phyloP scores from a whole-genome alignment of 2,797 vertebrate species.

The Hydrocynus forskahlii region DNA sequence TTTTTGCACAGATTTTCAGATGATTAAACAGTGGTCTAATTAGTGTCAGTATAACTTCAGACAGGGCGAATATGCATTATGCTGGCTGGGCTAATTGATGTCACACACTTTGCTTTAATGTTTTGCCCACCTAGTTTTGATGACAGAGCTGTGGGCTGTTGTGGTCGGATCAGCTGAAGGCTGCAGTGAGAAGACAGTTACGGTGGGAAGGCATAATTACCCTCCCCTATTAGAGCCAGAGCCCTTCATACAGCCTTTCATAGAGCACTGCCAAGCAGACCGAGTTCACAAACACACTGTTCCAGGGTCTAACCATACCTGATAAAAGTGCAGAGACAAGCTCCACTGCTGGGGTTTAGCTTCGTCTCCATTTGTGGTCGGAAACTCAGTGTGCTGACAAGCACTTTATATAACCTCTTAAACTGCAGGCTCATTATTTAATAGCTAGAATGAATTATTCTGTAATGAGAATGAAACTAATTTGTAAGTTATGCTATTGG shows the following conservation, averaged over 20 bases:
- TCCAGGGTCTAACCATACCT: background rate
- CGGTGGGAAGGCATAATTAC: conserved; percentile 54
- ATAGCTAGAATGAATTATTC: background rate
- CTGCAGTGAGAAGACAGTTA: conserved; percentile 43
- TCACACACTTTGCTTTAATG: conserved; percentile 50
- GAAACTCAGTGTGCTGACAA: background rate
- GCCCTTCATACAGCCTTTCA: conserved; percentile 14
- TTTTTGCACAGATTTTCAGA: conserved; percentile 35
- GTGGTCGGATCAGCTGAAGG: conserved; percentile 54
- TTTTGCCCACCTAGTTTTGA: conserved; percentile 36
- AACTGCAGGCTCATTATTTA: background rate
- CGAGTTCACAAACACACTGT: background rate
- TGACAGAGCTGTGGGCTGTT: conserved; percentile 49
- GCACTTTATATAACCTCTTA: too few relatives aligned
- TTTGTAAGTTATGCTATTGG: too few relatives aligned
- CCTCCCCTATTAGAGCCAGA: conserved; percentile 42
- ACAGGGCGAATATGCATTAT: conserved; percentile 37
- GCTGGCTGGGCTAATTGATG: conserved; percentile 54
- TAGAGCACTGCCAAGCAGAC: background rate
- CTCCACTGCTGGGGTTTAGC: background rate
- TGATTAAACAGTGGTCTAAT: conserved; percentile 57
- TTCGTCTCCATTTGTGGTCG: background rate
- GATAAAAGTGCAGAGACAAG: background rate
- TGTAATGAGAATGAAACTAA: background rate
- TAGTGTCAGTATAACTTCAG: conserved; percentile 58